Conservation (phyloP, 2,888 invertebrate genomes). For the Drosophila robusta region DNA sequence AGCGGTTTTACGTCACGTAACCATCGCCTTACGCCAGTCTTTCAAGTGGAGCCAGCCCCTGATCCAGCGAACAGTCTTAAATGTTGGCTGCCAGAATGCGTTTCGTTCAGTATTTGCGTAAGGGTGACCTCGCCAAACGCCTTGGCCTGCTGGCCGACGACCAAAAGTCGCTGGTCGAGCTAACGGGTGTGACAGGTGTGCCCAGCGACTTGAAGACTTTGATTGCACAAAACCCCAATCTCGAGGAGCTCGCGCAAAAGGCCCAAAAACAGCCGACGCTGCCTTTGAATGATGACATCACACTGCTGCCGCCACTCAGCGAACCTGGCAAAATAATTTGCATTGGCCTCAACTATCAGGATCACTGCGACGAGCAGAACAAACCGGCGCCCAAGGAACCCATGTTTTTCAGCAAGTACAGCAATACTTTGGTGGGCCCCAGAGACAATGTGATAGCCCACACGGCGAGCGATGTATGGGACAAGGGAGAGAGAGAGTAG, state of each 20-base stretch:
- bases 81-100: constrained; percentile 84
- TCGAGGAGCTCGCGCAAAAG: constrained; percentile 79
- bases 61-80: constrained; percentile 53
- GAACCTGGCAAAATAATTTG: constrained; percentile 93
- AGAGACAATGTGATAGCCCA: constrained; percentile 89
- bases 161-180: constrained; percentile 89
- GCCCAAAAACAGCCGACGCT: constrained; percentile 45
- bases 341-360: constrained; percentile 94
- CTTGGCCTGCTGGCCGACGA: constrained; percentile 88
- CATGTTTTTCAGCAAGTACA: constrained; percentile 95
- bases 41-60: constrained; percentile 8
- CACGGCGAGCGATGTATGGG: constrained; percentile 87
- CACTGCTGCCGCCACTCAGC: constrained; percentile 88
- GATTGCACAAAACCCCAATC: constrained; percentile 82
- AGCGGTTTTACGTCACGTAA: constrained; percentile 29
- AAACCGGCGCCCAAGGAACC: constrained; percentile 90
- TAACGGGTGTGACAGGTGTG: constrained; percentile 82
- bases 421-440: constrained; percentile 92
- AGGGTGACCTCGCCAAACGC: constrained; percentile 86
- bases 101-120: constrained; percentile 88
- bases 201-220: constrained; percentile 84
- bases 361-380: constrained; percentile 94
- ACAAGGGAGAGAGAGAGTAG: background rate
- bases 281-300: constrained; percentile 58
- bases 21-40: background rate